These are phyloP conservation scores for Pogonognathellus flavescens DNA, from an alignment of 1,140 invertebrate species.

Conservation along the genomic window DNA sequence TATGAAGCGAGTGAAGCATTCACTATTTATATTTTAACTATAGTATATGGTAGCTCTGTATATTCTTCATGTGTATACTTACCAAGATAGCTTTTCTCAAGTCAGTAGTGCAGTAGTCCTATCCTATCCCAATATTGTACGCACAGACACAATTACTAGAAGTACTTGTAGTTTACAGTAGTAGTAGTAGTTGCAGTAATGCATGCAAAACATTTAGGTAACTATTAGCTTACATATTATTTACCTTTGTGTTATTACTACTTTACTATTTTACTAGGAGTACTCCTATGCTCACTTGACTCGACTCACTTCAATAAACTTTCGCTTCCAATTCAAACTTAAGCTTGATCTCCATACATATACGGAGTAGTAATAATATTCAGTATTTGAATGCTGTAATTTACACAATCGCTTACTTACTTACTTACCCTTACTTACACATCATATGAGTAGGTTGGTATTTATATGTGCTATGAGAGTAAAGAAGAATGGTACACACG, in stretches of 20 bases:
- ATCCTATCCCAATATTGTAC: slow-evolving; percentile 23
- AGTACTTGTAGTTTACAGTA: neutral
- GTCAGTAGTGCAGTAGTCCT: slow-evolving; percentile 8
- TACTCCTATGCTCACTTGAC: neutral
- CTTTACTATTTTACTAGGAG: neutral
- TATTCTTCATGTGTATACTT: neutral
- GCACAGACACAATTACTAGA: neutral
- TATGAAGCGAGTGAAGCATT: too few relatives aligned
- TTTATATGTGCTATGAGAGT: neutral
- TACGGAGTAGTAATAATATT: neutral
- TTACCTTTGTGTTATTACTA: neutral
- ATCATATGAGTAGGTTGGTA: neutral
- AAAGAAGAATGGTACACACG: too few relatives aligned
- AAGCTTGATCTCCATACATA: slow-evolving; percentile 14
- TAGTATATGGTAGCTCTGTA: neutral
- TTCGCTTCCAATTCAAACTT: slow-evolving; percentile 26
- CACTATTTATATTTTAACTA: too few relatives aligned
- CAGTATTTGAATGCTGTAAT: neutral
- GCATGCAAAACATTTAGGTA: slow-evolving; percentile 20
- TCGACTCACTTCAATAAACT: slow-evolving; percentile 46
- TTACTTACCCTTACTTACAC: neutral
- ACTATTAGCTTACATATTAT: neutral
- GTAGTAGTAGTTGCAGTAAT: slow-evolving; percentile 29
- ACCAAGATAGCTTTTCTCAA: neutral
- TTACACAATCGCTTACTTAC: slow-evolving; percentile 33